phyloP scores from a whole-genome alignment of 2,797 vertebrate genomes.

The Xenops minutus region DNA sequence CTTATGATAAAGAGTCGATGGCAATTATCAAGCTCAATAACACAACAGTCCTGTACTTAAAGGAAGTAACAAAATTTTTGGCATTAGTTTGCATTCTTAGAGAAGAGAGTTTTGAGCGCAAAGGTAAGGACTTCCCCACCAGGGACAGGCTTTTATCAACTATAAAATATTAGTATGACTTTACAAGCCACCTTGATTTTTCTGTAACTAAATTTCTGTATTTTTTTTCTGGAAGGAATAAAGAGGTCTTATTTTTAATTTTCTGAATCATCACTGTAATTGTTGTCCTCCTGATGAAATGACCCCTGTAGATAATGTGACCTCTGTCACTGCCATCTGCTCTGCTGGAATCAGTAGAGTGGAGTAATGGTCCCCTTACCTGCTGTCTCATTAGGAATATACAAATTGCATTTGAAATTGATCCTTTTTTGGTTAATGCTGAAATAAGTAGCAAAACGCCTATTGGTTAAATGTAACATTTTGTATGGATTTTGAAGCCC shows the following conservation, averaged over 20 bases:
- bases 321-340: background rate
- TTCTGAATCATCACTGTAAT: background rate
- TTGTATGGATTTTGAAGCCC: background rate
- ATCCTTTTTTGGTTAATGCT: background rate
- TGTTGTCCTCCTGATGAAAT: background rate
- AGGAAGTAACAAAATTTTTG: conserved; percentile 99
- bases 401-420: background rate
- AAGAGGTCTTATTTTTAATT: background rate
- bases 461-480: background rate
- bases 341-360: background rate
- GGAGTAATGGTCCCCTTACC: background rate
- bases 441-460: background rate
- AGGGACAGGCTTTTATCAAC: background rate
- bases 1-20: conserved; percentile 99
- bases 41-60: conserved; percentile 98
- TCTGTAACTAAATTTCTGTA: background rate
- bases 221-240: background rate
- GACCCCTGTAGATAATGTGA: background rate
- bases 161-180: background rate
- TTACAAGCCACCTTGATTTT: background rate
- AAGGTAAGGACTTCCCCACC: conserved; percentile 81
- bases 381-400: background rate
- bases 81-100: conserved; percentile 98
- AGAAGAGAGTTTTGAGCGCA: conserved; percentile 98
- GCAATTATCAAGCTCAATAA: conserved; percentile 99